Percentiles rank a stretch among this genome's conserved stretches.
phyloP scores from a whole-genome alignment of 2,113 vertebrate species.

The Oenanthe melanoleuca region DNA sequence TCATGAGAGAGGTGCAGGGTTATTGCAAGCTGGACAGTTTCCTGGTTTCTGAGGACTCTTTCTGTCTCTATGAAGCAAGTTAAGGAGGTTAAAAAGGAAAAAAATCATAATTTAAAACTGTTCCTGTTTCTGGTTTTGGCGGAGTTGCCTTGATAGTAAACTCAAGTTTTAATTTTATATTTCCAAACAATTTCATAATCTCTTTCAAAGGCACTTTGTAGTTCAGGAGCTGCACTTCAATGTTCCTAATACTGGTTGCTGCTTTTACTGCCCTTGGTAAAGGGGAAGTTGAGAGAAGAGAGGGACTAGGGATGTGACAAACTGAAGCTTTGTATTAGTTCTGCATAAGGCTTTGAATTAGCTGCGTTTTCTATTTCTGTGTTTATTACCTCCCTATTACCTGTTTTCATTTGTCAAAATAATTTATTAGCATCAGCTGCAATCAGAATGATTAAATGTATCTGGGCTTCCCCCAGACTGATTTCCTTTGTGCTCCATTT shows the following conservation, averaged over 20 bases:
- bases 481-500: background rate
- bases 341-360: background rate
- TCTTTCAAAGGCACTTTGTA: background rate
- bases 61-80: background rate
- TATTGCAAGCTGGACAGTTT: background rate
- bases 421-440: background rate
- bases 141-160: background rate
- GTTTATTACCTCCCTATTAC: background rate
- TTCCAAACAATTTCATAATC: background rate
- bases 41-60: background rate
- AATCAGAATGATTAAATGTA: background rate
- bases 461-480: background rate
- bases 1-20: background rate
- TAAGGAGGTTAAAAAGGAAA: background rate
- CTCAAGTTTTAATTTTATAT: background rate
- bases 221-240: background rate
- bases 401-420: background rate
- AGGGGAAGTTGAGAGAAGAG: background rate
- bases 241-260: background rate
- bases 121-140: background rate
- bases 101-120: background rate
- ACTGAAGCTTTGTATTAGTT: background rate
- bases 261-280: background rate
- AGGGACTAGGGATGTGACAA: background rate
- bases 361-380: background rate